These are phyloP conservation scores for Spea bombifrons DNA, from an alignment of 2,113 vertebrate species.

Conservation along the genomic window DNA sequence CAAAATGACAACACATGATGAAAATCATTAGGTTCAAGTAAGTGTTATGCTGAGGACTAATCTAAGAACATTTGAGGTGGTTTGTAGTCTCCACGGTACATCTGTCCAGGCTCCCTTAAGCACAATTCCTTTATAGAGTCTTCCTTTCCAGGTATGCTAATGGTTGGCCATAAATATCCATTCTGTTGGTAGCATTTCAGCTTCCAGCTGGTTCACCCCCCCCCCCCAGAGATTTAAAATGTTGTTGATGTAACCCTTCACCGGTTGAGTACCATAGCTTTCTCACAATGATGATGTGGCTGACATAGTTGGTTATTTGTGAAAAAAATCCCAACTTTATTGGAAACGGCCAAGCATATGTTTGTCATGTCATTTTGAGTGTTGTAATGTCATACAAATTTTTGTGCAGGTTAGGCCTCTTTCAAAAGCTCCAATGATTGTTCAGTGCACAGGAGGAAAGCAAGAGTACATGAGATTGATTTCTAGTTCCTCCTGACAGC, in stretches of 20 bases:
- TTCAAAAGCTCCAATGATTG: conserved; percentile 42
- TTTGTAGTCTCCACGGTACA: too few species aligned
- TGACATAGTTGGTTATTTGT: neutral
- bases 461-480: conserved; percentile 48
- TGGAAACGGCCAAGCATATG: conserved; percentile 8
- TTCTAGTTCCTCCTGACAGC: conserved; percentile 48
- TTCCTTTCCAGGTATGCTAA: neutral
- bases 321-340: neutral
- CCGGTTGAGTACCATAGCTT: neutral
- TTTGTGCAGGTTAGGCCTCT: conserved; percentile 32
- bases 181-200: neutral
- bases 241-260: neutral
- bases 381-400: conserved; percentile 24
- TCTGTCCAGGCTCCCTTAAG: too few species aligned
- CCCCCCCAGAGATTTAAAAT: neutral
- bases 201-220: neutral
- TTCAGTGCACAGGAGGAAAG: conserved; percentile 46
- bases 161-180: neutral
- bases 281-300: neutral
- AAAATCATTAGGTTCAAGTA: too few species aligned
- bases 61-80: too few species aligned
- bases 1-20: too few species aligned
- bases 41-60: too few species aligned
- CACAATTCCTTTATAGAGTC: too few species aligned
- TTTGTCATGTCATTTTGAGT: conserved; percentile 7